phyloP scores from a whole-genome alignment of 2,113 vertebrate species.

The Peromyscus californicus region DNA sequence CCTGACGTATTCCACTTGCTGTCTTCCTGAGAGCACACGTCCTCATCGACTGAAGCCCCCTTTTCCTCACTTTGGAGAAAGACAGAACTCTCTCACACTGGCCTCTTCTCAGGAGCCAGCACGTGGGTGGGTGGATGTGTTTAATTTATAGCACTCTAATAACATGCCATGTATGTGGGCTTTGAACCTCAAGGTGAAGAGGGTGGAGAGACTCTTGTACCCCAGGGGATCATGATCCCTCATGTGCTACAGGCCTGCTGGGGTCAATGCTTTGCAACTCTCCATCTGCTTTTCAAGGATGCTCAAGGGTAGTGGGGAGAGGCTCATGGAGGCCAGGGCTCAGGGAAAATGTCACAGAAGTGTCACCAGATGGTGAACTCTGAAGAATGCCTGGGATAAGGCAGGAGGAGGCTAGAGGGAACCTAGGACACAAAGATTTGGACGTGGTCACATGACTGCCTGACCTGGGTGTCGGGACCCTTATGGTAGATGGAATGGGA shows the following conservation, averaged over 20 bases:
- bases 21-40: background rate
- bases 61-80: background rate
- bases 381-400: background rate
- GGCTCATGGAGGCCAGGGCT: background rate
- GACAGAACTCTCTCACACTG: background rate
- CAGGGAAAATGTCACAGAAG: background rate
- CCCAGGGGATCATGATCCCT: background rate
- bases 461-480: background rate
- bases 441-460: background rate
- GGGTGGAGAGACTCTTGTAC: background rate
- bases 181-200: background rate
- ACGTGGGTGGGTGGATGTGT: background rate
- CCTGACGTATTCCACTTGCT: background rate
- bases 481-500: accelerated
- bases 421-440: background rate
- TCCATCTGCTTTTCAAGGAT: no score
- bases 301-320: no score
- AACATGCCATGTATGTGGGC: accelerated
- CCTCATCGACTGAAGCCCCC: background rate
- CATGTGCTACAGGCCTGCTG: background rate
- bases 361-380: background rate
- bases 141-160: background rate
- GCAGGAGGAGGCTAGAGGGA: background rate
- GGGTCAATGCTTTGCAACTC: background rate
- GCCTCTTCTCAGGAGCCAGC: background rate